Evolutionary conservation across 2,797 vertebrate species (phyloP), one percentile per base, ranked within the genome.

Genomic region (Gymnoscopelus microlampas): DNA sequence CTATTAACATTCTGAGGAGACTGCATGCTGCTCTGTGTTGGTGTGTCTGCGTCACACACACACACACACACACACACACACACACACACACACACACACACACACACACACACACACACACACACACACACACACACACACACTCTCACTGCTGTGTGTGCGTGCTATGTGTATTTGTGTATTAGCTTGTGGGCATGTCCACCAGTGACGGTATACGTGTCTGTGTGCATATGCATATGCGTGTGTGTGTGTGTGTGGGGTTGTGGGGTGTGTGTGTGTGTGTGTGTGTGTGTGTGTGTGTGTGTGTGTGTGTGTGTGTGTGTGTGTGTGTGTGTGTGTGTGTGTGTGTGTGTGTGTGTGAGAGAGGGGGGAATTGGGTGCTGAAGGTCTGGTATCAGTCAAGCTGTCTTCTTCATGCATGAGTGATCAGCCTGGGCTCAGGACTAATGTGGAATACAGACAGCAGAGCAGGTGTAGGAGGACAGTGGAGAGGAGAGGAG

Each of bases 351-450:
- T 53, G 32, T 59, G 49, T 29, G 51, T 58, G 29, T 23, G 26
- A 50, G 54, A 51, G 19, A 26, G 47, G 8, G 59, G 26, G 53
- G 24, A n/a, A 53, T 61, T 55, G 59, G 81, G 68, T 78, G 82
- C 15, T 82, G 84, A 88, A 82, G 87, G 81, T 57, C 62, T 89
- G 77, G 80, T 83, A 85, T 91, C 68, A 92, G 88, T 87, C 15
- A 85, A 85, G 83, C 77, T 77, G 67, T 60, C 88, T 80, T 91
- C 87, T 81, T 80, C 84, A 75, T 47, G 87, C 81, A 85, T 80
- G 79, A 65, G 53, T 71, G 82, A 86, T 71, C 53, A 54, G 77
- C 67, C 77, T 73, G 64, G 5, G 71, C 58, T 66, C 74, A 86
- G 70, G 77, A 81, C 82, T 71, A 76, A 81, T 64, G 68, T 68